Base-by-base conservation (phyloP, 2,113 vertebrate species). In the Muntiacus muntjak region DNA sequence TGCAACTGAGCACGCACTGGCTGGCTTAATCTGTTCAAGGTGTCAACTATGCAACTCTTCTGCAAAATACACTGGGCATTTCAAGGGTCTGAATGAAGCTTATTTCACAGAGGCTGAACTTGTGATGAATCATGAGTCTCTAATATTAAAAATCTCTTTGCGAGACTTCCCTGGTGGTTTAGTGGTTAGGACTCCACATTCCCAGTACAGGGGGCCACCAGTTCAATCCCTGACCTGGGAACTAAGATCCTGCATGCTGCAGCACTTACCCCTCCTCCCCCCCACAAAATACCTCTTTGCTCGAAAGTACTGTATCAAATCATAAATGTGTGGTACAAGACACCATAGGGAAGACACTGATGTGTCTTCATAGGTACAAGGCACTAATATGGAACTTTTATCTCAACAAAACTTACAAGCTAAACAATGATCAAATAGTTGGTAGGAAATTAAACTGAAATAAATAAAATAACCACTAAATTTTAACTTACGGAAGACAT, bases 391-490 rank as follows among this genome's bases (percentile, higher is more conserved):
- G 5, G 8, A 40, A 87, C 43, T 52, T 88, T 76, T 71, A 57
- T n/a, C 82, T 71, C 86, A 23, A 28, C 60, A 93, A 78, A 52
- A 21, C 33, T 81, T 71, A 71, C 2, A 12, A 81, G 30, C 23
- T 28, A 74, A 94, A 21, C 23, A 54, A 30, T 21, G 57, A n/a
- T 45, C 87, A 74, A 90, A 43, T 28, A 62, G 50, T 8, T 83
- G 47, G 82, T 5, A 36, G 30, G 17, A 90, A 89, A 78, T 67
- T 47, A 78, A 62, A 71, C 13, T 58, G 76, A 94, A 87, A 92
- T 45, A 91, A 93, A 67, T 85, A 84, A 82, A 55, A n/a, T 62
- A 91, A 94, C 55, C 16, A 95, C 50, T 25, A 78, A 81, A 30
- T 23, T 50, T 93, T 7, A 83, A 78, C 76, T 64, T 60, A 52